Evolutionary conservation across 2,113 vertebrate species (phyloP).

Genomic region (Hydrochoerus hydrochaeris): DNA sequence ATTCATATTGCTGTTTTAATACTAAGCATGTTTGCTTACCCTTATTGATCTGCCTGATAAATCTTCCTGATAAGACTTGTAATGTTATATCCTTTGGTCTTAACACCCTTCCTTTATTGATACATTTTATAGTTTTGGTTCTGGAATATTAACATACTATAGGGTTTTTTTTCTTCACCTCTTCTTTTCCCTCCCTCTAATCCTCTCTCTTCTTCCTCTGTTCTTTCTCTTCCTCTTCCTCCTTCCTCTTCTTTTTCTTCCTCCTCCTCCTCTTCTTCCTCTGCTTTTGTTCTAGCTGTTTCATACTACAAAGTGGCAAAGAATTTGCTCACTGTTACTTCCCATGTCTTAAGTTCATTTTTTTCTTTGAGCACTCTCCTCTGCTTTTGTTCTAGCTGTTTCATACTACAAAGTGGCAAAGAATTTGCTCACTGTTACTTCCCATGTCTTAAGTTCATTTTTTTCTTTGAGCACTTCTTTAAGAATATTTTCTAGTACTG

Average conservation of each 20-base stretch:
- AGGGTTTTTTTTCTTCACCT: too few species aligned
- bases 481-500: background rate
- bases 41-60: background rate
- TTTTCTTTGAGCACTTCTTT: background rate
- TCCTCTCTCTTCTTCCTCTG: too few species aligned
- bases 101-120: background rate
- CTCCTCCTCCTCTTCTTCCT: too few species aligned
- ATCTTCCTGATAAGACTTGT: background rate
- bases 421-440: background rate
- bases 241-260: too few species aligned
- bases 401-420: background rate
- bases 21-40: background rate
- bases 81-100: background rate
- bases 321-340: background rate
- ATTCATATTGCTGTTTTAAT: background rate
- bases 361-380: background rate
- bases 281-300: background rate
- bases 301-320: background rate
- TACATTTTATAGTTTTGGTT: background rate
- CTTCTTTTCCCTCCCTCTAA: too few species aligned
- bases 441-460: background rate
- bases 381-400: background rate
- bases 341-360: background rate
- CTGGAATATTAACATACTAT: background rate
- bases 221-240: background rate